phyloP scores from a whole-genome alignment of 2,888 invertebrate genomes.

The Meta bourneti region DNA sequence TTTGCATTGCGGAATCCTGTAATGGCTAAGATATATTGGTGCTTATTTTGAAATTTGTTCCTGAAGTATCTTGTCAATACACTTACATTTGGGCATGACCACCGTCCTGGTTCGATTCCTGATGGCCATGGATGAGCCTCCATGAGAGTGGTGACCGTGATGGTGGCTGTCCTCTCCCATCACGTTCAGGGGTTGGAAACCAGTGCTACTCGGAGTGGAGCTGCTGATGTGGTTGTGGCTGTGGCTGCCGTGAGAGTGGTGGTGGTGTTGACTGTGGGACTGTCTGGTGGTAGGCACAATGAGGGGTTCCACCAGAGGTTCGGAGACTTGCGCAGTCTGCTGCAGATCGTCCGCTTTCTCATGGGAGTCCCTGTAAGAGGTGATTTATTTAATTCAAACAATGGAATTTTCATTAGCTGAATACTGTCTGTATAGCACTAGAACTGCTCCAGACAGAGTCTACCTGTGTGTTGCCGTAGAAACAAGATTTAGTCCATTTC shows the following conservation, averaged over 20 bases:
- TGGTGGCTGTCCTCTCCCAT: slow-evolving; percentile 27
- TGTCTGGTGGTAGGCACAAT: slow-evolving; percentile 7
- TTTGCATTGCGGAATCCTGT: no score
- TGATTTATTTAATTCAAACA: neutral
- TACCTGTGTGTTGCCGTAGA: no score
- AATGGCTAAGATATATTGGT: no score
- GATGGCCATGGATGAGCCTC: neutral
- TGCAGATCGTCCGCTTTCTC: slow-evolving; percentile 49
- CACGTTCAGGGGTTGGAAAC: slow-evolving; percentile 17
- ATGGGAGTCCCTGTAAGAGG: slow-evolving; percentile 50
- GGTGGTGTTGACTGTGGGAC: slow-evolving; percentile 17
- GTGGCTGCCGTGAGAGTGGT: neutral
- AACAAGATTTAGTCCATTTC: no score
- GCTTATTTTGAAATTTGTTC: no score
- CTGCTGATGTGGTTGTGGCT: neutral
- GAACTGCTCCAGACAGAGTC: no score
- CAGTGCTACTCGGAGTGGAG: neutral
- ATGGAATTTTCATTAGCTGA: neutral
- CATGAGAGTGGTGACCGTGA: slow-evolving; percentile 1
- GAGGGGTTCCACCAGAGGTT: slow-evolving; percentile 20
- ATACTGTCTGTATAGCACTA: no score
- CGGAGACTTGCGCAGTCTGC: slow-evolving; percentile 42
- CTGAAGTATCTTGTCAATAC: no score
- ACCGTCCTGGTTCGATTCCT: slow-evolving; percentile 29
- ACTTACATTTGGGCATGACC: slow-evolving; percentile 56